phyloP scores from a whole-genome alignment of 2,888 invertebrate species.

The Chymomyza caudatula region DNA sequence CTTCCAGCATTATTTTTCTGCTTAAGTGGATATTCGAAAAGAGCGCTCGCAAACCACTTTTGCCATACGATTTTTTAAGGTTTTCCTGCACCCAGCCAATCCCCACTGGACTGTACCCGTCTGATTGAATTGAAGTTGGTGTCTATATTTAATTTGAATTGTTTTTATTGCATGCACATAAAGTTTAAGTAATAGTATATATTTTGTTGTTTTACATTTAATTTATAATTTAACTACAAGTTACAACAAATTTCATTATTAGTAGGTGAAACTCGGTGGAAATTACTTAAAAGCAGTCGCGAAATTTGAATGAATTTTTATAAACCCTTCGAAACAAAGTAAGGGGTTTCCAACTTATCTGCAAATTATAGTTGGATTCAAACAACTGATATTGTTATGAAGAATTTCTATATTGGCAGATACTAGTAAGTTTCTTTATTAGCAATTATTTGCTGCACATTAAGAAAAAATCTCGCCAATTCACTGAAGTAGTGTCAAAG shows the following conservation, averaged over 20 bases:
- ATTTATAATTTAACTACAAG: constrained; percentile 47
- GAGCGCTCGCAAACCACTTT: neutral
- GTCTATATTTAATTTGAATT: constrained; percentile 22
- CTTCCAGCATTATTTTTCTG: constrained; percentile 20
- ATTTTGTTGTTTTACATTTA: constrained; percentile 34
- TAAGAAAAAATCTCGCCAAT: too few species aligned
- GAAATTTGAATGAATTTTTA: too few species aligned
- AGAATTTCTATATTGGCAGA: too few species aligned
- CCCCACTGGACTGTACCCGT: constrained; percentile 9
- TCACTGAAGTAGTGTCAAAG: too few species aligned
- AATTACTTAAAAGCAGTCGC: neutral
- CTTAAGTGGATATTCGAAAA: constrained; percentile 17
- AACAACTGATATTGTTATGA: too few species aligned
- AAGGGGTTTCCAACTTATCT: too few species aligned
- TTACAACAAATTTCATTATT: constrained; percentile 54
- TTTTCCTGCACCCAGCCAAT: constrained; percentile 15
- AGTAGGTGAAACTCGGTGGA: constrained; percentile 41
- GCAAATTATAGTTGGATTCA: too few species aligned
- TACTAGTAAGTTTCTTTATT: too few species aligned
- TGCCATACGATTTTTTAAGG: constrained; percentile 14
- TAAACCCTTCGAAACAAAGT: too few species aligned
- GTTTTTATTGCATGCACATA: constrained; percentile 74
- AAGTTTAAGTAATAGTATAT: constrained; percentile 59
- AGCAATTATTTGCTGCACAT: too few species aligned
- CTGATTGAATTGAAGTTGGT: neutral